Percentiles rank a stretch among this genome's conserved stretches.
Evolutionary conservation across 2,797 vertebrate genomes (phyloP).

Genomic region (Uromys caudimaculatus): DNA sequence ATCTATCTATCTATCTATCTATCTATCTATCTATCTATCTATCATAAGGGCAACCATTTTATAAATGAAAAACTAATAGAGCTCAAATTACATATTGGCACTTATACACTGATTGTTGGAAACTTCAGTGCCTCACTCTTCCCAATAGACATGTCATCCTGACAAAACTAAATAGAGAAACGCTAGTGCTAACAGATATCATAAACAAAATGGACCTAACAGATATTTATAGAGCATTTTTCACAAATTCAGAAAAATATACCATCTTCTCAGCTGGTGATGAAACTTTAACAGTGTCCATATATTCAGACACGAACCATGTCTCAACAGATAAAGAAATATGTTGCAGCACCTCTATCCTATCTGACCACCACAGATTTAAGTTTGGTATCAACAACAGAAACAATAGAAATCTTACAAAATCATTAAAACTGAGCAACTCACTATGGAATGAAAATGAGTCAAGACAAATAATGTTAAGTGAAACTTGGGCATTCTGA

Average conservation of each 20-base stretch:
- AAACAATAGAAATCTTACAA: not conserved
- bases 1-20: too few relatives aligned
- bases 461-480: too few relatives aligned
- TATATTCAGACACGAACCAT: not conserved
- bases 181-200: not conserved
- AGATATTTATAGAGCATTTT: not conserved
- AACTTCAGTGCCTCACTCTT: not conserved
- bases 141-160: too few relatives aligned
- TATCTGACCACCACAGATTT: not conserved
- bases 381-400: not conserved
- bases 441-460: not conserved
- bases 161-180: not conserved
- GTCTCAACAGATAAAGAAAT: not conserved
- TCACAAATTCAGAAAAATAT: not conserved
- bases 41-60: not conserved
- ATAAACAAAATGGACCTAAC: not conserved
- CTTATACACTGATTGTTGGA: too few relatives aligned
- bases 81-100: not conserved
- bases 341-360: too few relatives aligned
- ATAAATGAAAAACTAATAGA: not conserved
- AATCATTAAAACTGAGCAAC: not conserved
- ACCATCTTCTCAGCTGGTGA: not conserved
- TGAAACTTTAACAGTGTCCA: not conserved
- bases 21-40: too few relatives aligned
- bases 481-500: too few relatives aligned